These are phyloP conservation scores for Serinus canaria DNA, from an alignment of 2,113 vertebrate genomes.

Conservation along the genomic window DNA sequence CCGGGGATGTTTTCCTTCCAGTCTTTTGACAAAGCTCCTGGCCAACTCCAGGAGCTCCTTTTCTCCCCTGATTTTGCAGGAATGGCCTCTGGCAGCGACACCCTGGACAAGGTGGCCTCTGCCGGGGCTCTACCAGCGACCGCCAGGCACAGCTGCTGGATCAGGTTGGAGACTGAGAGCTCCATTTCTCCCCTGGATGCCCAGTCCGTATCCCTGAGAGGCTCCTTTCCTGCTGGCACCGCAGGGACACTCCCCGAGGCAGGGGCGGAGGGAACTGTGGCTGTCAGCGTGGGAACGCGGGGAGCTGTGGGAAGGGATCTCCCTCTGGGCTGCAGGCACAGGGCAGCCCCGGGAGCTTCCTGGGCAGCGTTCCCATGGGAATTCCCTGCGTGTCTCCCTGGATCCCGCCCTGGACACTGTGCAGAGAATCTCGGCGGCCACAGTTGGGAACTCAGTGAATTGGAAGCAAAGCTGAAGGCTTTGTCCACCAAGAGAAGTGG, in stretches of 20 bases:
- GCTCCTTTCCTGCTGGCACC: background rate
- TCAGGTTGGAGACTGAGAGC: background rate
- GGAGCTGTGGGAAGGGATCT: background rate
- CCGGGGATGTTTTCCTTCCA: background rate
- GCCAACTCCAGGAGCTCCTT: background rate
- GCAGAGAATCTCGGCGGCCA: background rate
- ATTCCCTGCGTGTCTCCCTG: background rate
- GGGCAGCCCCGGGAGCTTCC: background rate
- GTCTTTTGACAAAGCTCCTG: background rate
- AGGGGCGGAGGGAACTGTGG: background rate
- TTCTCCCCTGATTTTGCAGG: background rate
- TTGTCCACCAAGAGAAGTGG: too few relatives aligned
- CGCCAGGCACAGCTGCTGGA: background rate
- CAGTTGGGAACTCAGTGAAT: too few relatives aligned
- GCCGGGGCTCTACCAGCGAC: background rate
- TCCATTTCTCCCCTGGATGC: background rate
- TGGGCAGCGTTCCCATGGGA: background rate
- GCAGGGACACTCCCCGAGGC: too few relatives aligned
- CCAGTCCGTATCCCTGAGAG: background rate
- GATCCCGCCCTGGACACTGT: background rate
- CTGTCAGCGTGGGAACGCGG: too few relatives aligned
- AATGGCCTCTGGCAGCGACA: background rate
- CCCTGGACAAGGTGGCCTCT: background rate
- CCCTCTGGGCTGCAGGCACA: background rate
- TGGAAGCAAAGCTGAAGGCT: background rate